Conservation (phyloP, 2,888 invertebrate species). For the Acleris holmiana region DNA sequence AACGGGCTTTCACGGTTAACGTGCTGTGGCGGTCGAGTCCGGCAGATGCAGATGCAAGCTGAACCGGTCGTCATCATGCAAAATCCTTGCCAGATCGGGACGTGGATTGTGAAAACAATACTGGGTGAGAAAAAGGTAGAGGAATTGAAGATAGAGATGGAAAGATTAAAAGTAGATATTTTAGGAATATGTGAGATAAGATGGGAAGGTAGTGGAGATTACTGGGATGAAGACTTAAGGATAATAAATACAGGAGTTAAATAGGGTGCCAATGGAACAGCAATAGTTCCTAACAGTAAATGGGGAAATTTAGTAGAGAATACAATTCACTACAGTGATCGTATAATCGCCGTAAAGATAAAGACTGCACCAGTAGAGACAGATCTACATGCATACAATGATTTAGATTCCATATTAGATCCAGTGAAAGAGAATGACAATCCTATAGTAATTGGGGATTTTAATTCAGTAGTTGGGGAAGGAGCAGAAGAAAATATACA, state of each 20-base stretch:
- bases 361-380: not conserved
- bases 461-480: not conserved
- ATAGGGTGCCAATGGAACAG: conserved; percentile 9
- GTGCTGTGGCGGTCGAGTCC: conserved; percentile 36
- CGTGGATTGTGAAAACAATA: conserved; percentile 23
- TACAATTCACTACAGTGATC: conserved; percentile 19
- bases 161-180: conserved; percentile 12
- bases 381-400: conserved; percentile 20
- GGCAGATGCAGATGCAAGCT: conserved; percentile 30
- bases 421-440: no score
- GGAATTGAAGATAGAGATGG: conserved; percentile 19
- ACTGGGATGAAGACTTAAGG: conserved; percentile 27
- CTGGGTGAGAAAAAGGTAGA: conserved; percentile 15
- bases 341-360: not conserved
- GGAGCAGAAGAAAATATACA: not conserved
- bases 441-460: no score
- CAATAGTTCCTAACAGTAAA: conserved; percentile 26
- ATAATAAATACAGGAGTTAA: conserved; percentile 25
- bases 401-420: not conserved
- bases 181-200: conserved; percentile 22
- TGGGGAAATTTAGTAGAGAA: conserved; percentile 8
- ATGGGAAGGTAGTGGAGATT: conserved; percentile 29
- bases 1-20: conserved; percentile 35
- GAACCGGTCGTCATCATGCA: conserved; percentile 21
- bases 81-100: no score